A percentile compares a stretch with the other conserved stretches of the same genome.
phyloP scores from a whole-genome alignment of 2,113 vertebrate species.

The Myrmecophaga tridactyla region DNA sequence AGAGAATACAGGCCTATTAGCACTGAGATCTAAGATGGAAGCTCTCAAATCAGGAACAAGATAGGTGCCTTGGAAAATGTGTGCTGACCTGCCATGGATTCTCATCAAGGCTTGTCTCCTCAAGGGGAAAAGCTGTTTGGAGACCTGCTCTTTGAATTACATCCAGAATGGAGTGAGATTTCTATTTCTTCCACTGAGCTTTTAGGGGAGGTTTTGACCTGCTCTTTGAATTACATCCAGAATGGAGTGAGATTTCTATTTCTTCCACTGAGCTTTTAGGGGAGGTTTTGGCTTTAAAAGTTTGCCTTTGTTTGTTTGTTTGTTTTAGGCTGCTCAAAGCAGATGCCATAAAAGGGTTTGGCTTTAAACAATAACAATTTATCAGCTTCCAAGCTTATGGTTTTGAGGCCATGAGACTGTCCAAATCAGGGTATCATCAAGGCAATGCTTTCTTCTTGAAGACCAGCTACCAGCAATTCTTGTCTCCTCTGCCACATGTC shows the following conservation, averaged over 20 bases:
- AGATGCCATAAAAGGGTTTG: too few relatives aligned
- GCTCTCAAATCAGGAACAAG: background rate
- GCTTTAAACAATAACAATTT: too few relatives aligned
- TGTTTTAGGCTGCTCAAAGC: too few relatives aligned
- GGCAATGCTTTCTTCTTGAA: too few relatives aligned
- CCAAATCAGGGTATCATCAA: too few relatives aligned
- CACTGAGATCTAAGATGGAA: background rate
- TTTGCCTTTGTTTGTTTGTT: background rate
- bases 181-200: conserved; percentile 30
- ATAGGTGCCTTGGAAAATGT: background rate
- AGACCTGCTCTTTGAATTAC: background rate
- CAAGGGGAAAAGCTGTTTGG: background rate
- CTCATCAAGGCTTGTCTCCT: background rate
- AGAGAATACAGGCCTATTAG: background rate
- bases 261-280: background rate
- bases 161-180: background rate
- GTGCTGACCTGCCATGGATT: background rate
- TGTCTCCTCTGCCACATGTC: too few relatives aligned
- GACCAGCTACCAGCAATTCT: too few relatives aligned
- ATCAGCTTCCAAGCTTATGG: too few relatives aligned
- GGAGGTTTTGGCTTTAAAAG: background rate
- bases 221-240: background rate
- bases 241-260: background rate
- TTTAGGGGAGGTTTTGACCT: background rate
- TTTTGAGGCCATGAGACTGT: too few relatives aligned